phyloP scores from a whole-genome alignment of 2,113 vertebrate species.

The Myocastor coypus region DNA sequence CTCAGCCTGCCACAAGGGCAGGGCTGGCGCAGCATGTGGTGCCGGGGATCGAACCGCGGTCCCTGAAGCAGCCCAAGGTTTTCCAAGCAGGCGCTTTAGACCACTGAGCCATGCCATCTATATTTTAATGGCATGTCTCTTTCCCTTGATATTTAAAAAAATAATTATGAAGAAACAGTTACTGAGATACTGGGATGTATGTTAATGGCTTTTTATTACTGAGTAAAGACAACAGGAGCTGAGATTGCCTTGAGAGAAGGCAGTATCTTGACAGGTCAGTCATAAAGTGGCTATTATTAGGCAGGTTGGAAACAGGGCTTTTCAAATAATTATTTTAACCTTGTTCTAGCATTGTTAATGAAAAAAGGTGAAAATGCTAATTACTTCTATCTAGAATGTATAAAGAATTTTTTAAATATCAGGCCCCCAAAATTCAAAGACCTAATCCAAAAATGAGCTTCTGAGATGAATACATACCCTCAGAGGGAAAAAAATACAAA shows the following conservation, averaged over 20 bases:
- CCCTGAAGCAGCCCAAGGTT: too few relatives aligned
- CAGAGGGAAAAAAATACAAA: too few relatives aligned
- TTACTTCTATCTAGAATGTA: too few relatives aligned
- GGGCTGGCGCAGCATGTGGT: too few relatives aligned
- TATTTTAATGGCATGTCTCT: constrained; percentile 68
- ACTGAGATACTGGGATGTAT: constrained; percentile 55
- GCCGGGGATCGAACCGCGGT: too few relatives aligned
- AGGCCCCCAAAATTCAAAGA: too few relatives aligned
- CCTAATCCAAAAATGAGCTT: too few relatives aligned
- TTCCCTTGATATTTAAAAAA: constrained; percentile 64
- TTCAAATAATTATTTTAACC: constrained; percentile 51
- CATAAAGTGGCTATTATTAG: constrained; percentile 73
- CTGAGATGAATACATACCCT: too few relatives aligned
- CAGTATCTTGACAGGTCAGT: constrained; percentile 71
- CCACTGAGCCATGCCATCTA: too few relatives aligned
- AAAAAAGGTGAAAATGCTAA: constrained; percentile 22
- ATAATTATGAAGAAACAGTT: constrained; percentile 60
- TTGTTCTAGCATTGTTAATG: constrained; percentile 61
- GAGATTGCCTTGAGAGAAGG: constrained; percentile 63
- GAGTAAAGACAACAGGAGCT: constrained; percentile 63
- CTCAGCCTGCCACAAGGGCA: too few relatives aligned
- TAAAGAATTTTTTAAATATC: too few relatives aligned
- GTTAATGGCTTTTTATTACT: constrained; percentile 71
- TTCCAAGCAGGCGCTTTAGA: too few relatives aligned
- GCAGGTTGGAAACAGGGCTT: constrained; percentile 61